Base-by-base conservation (phyloP, 2,113 vertebrate species). In the Chlamydotis undulata region DNA sequence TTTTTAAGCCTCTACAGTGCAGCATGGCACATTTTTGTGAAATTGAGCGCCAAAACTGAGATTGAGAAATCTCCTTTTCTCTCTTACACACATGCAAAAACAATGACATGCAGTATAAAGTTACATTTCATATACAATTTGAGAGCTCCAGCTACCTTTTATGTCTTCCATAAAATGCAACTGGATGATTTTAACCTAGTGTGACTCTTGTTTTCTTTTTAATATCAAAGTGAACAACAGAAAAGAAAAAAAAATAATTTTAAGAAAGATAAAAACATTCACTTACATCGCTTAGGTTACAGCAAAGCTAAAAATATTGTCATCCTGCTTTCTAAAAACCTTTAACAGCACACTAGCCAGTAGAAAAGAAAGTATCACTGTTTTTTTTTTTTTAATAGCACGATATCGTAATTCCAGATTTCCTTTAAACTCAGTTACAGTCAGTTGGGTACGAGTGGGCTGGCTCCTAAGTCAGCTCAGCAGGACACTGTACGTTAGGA, bases 381-480 rank as follows among this genome's bases (percentile, higher is more conserved):
- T 10, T 39, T 63, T 63, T 64, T 41, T 83, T 84, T 92, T 83
- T 84, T 92, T 21, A 19, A n/a, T 41, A 73, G 14, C n/a, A 53
- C 25, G 35, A 15, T 55, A 73, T 31, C 68, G 31, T 64, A 77
- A 55, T 17, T 64, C 47, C 57, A 59, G 43, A 33, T 88, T 94
- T 86, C 28, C 21, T 65, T 65, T 65, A 43, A 79, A 53, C 13
- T 83, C 28, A 35, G 18, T 41, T 82, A 52, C 26, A 60, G 31
- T 61, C 43, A 29, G 6, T 23, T 78, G 35, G 9, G 45, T 88
- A 35, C 2, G 6, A 83, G 37, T 0, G 0, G 59, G 25, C 65
- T 86, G 56, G 31, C 14, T 83, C 47, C 56, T 64, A 60, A 70
- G 8, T 61, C 59, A 70, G 33, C 49, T 81, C 45, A 82, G 41